These are phyloP conservation scores for Iselma pallidipennis DNA, from an alignment of 2,888 invertebrate species.

Conservation along the genomic window DNA sequence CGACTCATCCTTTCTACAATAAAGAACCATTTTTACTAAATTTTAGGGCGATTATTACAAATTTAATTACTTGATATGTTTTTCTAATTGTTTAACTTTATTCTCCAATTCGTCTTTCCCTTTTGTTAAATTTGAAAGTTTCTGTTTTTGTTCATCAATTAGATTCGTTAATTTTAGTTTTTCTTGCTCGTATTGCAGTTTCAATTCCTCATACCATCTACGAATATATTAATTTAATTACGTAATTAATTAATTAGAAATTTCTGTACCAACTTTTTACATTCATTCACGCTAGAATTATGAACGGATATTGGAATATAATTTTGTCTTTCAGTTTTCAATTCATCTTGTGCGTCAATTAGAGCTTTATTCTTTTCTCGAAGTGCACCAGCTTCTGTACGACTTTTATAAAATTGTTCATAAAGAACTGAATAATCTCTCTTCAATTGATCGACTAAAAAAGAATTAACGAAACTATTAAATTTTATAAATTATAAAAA, in stretches of 20 bases:
- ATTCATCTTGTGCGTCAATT: constrained; percentile 58
- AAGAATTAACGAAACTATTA: constrained; percentile 27
- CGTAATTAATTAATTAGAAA: too few species aligned
- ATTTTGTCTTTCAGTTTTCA: constrained; percentile 59
- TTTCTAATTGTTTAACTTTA: constrained; percentile 61
- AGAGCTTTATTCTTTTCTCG: constrained; percentile 64
- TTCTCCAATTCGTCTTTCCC: constrained; percentile 59
- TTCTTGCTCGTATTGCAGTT: constrained; percentile 72
- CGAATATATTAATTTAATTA: too few species aligned
- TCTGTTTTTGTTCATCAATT: constrained; percentile 57
- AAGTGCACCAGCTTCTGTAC: constrained; percentile 62
- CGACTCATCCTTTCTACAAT: constrained; percentile 54
- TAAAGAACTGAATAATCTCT: constrained; percentile 68
- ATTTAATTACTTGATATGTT: constrained; percentile 51
- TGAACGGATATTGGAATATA: constrained; percentile 69
- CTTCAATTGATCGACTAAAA: constrained; percentile 65
- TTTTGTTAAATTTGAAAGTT: constrained; percentile 54
- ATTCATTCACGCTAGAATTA: constrained; percentile 71
- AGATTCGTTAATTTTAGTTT: constrained; percentile 61
- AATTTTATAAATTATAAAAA: too few species aligned
- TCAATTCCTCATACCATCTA: constrained; percentile 76
- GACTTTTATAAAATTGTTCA: constrained; percentile 64
- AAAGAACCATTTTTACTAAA: too few species aligned
- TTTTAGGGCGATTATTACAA: not conserved
- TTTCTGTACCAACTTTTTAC: constrained; percentile 73